phyloP scores from a whole-genome alignment of 2,888 invertebrate genomes.

The Noctua janthina region DNA sequence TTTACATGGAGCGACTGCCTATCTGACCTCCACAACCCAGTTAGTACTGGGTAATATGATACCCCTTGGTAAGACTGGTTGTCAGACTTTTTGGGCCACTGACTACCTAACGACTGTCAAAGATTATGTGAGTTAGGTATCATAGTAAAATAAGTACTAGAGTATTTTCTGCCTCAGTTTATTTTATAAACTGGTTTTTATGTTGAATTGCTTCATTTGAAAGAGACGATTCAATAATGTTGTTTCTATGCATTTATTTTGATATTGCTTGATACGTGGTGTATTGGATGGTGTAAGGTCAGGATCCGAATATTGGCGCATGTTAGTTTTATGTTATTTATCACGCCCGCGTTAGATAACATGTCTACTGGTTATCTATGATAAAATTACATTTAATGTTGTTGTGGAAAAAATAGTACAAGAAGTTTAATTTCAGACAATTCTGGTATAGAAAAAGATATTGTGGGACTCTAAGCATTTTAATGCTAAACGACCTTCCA shows the following conservation, averaged over 20 bases:
- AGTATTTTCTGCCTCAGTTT: too few relatives aligned
- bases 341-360: background rate
- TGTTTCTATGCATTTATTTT: background rate
- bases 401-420: background rate
- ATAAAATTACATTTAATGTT: conserved; percentile 1
- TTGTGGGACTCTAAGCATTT: background rate
- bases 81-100: too few relatives aligned
- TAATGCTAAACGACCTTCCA: conserved; percentile 1
- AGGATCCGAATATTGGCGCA: background rate
- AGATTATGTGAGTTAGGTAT: too few relatives aligned
- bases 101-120: too few relatives aligned
- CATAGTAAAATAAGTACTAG: too few relatives aligned
- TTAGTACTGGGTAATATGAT: too few relatives aligned
- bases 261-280: background rate
- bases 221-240: background rate
- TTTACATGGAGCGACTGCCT: too few relatives aligned
- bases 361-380: background rate
- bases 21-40: too few relatives aligned
- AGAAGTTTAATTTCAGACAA: background rate
- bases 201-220: background rate
- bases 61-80: too few relatives aligned
- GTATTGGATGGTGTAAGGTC: background rate
- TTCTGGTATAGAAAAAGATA: background rate
- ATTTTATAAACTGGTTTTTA: background rate
- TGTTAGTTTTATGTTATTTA: background rate